phyloP scores from a whole-genome alignment of 2,113 vertebrate genomes.

The Xenopus laevis region DNA sequence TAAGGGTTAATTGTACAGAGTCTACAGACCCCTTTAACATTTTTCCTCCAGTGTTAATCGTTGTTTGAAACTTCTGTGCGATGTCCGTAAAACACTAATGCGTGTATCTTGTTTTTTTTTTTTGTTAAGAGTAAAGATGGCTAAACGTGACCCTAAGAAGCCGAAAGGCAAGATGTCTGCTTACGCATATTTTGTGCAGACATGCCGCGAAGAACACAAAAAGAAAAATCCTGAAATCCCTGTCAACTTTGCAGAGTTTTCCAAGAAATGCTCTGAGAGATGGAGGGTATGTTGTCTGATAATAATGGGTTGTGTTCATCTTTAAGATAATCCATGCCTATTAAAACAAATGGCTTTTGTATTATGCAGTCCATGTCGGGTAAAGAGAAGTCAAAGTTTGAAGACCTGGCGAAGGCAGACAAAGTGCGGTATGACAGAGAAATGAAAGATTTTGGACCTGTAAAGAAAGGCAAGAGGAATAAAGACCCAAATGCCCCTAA shows the following conservation, averaged over 20 bases:
- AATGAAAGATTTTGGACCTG: conserved; percentile 82
- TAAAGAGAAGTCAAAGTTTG: conserved; percentile 83
- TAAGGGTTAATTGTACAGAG: too few relatives aligned
- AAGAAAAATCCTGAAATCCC: conserved; percentile 82
- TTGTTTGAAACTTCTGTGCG: too few relatives aligned
- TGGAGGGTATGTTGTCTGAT: conserved; percentile 63
- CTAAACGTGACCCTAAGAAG: conserved; percentile 85
- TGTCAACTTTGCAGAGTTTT: conserved; percentile 84
- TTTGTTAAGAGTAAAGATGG: conserved; percentile 66
- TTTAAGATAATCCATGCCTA: background rate
- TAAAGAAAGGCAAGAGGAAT: conserved; percentile 80
- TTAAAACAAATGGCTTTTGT: too few relatives aligned
- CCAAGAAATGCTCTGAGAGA: conserved; percentile 81
- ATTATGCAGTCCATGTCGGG: conserved; percentile 74
- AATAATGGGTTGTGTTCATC: background rate
- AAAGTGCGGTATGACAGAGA: conserved; percentile 84
- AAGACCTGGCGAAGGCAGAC: conserved; percentile 83
- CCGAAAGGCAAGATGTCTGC: conserved; percentile 88
- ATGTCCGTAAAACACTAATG: too few relatives aligned
- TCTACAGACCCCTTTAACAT: too few relatives aligned
- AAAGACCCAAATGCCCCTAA: conserved; percentile 85
- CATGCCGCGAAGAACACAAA: conserved; percentile 83
- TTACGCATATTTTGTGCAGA: conserved; percentile 86
- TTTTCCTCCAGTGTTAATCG: too few relatives aligned
- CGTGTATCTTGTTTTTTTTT: too few relatives aligned